These are phyloP conservation scores for Festucalex cinctus DNA, from an alignment of 2,113 vertebrate genomes.

Conservation along the genomic window DNA sequence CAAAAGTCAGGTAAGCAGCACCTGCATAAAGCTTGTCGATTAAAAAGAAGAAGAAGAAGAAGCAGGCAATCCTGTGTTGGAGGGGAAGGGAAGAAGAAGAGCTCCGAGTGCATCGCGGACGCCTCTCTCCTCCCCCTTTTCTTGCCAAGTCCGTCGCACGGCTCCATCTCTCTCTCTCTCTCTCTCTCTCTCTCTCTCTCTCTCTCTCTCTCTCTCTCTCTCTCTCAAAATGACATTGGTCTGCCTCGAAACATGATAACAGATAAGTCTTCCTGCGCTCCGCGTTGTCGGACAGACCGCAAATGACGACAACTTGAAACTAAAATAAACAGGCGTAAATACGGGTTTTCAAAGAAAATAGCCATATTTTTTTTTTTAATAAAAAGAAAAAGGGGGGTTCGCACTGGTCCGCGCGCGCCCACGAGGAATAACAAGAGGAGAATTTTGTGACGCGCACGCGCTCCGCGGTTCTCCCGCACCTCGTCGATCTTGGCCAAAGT, in stretches of 20 bases:
- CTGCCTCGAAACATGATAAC: slow-evolving; percentile 73
- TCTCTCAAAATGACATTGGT: slow-evolving; percentile 73
- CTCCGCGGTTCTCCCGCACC: slow-evolving; percentile 40
- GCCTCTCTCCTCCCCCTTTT: slow-evolving; percentile 84
- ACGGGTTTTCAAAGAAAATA: background rate
- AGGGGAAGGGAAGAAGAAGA: slow-evolving; percentile 28
- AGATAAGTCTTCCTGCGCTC: slow-evolving; percentile 62
- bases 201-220: slow-evolving; percentile 73
- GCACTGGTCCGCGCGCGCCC: slow-evolving; percentile 41
- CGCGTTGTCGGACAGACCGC: slow-evolving; percentile 56
- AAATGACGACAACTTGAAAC: slow-evolving; percentile 59
- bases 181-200: slow-evolving; percentile 60
- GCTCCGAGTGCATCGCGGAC: slow-evolving; percentile 77
- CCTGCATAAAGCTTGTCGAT: slow-evolving; percentile 74
- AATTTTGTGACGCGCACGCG: slow-evolving; percentile 35
- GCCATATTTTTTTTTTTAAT: background rate
- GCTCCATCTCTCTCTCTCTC: slow-evolving; percentile 75
- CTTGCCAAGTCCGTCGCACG: slow-evolving; percentile 69
- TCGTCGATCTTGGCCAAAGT: slow-evolving; percentile 41
- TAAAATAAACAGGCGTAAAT: slow-evolving; percentile 46
- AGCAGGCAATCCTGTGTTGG: slow-evolving; percentile 5
- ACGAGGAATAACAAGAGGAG: slow-evolving; percentile 42
- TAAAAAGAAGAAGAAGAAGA: slow-evolving; percentile 45
- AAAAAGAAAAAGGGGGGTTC: slow-evolving; percentile 12
- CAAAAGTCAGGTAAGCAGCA: slow-evolving; percentile 65